A percentile compares a stretch with the other conserved stretches of the same genome.
Conservation (phyloP, 1,140 invertebrate species). For the Pteromalus puparum region DNA sequence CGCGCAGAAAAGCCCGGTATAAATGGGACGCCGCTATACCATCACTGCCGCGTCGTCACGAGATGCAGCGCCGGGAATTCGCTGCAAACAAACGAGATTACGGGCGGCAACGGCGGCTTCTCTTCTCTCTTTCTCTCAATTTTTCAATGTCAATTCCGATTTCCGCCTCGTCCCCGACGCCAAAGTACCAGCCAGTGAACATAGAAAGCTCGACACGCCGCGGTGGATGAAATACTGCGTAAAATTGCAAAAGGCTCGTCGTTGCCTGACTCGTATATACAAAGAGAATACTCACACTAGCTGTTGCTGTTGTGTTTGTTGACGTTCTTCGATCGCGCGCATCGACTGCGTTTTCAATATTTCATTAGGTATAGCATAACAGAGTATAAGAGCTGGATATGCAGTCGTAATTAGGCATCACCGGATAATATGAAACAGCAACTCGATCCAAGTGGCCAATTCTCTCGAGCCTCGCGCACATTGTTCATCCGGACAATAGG, state of each 20-base stretch:
- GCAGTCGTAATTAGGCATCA: no score
- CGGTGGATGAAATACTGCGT: constrained; percentile 34
- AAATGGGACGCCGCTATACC: background rate
- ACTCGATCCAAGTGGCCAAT: no score
- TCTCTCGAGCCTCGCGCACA: no score
- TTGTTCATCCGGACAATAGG: no score
- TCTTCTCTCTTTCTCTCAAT: constrained; percentile 37
- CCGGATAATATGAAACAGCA: no score
- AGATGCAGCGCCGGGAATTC: background rate
- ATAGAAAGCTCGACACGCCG: background rate
- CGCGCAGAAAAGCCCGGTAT: background rate
- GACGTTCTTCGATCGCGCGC: background rate
- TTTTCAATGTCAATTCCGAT: constrained; percentile 52
- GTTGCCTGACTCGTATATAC: background rate
- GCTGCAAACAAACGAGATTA: constrained; percentile 47
- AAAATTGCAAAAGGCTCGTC: constrained; percentile 25
- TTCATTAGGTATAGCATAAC: no score
- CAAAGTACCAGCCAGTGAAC: background rate
- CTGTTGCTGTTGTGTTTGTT: no score
- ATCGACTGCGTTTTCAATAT: no score
- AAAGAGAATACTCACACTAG: background rate
- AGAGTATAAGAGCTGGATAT: no score
- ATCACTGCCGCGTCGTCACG: background rate
- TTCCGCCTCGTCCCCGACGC: background rate
- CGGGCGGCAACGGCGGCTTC: background rate